Evolutionary conservation across 1,140 invertebrate genomes (phyloP).

Genomic region (Drosophila bocki): DNA sequence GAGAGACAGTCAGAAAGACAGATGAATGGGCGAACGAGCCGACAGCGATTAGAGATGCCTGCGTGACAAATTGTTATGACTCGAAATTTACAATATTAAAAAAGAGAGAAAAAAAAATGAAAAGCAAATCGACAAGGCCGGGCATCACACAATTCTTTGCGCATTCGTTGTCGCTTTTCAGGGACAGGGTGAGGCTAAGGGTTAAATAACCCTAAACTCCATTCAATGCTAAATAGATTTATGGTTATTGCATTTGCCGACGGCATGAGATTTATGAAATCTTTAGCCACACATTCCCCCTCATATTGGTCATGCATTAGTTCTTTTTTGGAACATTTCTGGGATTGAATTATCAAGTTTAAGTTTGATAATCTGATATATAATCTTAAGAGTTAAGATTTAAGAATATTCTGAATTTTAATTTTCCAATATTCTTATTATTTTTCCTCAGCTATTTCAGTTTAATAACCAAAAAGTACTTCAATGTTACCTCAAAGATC

Average conservation of each 20-base stretch:
- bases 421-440: neutral
- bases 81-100: constrained; percentile 47
- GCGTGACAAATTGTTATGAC: constrained; percentile 53
- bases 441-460: neutral
- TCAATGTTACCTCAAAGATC: neutral
- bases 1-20: constrained; percentile 15
- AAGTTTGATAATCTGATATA: too few relatives aligned
- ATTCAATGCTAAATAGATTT: constrained; percentile 16
- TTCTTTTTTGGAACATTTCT: neutral
- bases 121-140: neutral
- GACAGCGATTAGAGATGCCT: constrained; percentile 49
- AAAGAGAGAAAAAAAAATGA: neutral
- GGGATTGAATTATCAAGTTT: constrained; percentile 20
- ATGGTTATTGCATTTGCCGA: constrained; percentile 39
- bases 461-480: neutral
- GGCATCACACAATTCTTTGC: constrained; percentile 17
- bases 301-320: constrained; percentile 17
- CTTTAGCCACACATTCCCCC: constrained; percentile 18
- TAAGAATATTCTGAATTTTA: too few relatives aligned
- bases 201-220: constrained; percentile 29
- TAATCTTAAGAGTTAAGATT: too few relatives aligned
- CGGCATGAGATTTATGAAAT: constrained; percentile 20
- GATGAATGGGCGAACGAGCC: constrained; percentile 20
- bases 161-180: constrained; percentile 24
- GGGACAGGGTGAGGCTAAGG: constrained; percentile 5